phyloP scores from a whole-genome alignment of 1,140 invertebrate genomes.

The Campodea augens region DNA sequence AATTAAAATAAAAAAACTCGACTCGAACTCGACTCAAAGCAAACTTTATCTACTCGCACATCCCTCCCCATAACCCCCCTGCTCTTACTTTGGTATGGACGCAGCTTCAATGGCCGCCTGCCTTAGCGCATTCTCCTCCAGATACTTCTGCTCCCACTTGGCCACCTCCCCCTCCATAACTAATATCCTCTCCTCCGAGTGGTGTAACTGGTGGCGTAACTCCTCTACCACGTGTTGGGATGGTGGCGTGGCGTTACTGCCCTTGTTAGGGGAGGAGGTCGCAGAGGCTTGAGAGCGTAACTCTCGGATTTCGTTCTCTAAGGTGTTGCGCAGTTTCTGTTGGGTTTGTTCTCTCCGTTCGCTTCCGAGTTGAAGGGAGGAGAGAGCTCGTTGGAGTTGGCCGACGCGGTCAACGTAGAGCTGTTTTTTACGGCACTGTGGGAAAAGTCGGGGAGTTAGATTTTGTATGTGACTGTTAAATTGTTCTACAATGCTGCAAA shows the following conservation, averaged over 20 bases:
- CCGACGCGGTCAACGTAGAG: slow-evolving; percentile 64
- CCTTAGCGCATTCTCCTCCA: slow-evolving; percentile 62
- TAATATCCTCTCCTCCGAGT: slow-evolving; percentile 63
- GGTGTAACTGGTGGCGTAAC: slow-evolving; percentile 42
- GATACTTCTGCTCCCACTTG: slow-evolving; percentile 71
- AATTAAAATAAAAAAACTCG: too few species aligned
- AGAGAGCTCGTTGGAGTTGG: slow-evolving; percentile 61
- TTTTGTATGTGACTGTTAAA: too few species aligned
- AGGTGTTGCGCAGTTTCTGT: slow-evolving; percentile 50
- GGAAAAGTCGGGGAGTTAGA: too few species aligned
- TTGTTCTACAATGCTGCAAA: too few species aligned
- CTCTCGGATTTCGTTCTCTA: slow-evolving; percentile 54
- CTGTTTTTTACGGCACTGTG: slow-evolving; percentile 58
- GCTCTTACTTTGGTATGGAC: slow-evolving; percentile 61
- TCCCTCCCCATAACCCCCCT: too few species aligned
- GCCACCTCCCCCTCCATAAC: slow-evolving; percentile 58
- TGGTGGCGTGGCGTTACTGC: slow-evolving; percentile 5
- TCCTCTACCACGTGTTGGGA: slow-evolving; percentile 22
- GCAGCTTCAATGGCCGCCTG: slow-evolving; percentile 69
- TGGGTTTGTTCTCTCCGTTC: slow-evolving; percentile 70
- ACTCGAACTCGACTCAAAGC: too few species aligned
- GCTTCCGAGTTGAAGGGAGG: slow-evolving; percentile 60
- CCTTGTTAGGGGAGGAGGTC: background rate
- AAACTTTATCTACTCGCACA: too few species aligned
- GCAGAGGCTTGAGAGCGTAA: slow-evolving; percentile 18